Evolutionary conservation across 2,888 invertebrate species (phyloP).

Genomic region (Sphaerophoria taeniata): DNA sequence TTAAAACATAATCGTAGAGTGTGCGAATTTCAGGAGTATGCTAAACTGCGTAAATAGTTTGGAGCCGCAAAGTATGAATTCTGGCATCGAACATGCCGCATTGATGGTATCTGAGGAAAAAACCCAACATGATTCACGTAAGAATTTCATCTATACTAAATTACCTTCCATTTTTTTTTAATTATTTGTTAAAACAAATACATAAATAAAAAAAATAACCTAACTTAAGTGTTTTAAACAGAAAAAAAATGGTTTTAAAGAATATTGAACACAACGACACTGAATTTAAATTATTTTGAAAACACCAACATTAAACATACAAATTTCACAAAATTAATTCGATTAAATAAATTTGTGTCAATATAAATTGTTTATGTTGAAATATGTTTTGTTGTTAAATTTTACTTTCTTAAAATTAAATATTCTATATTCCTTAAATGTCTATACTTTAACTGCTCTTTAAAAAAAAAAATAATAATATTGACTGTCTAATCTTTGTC

Average conservation of each 20-base stretch:
- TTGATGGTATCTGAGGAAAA: constrained; percentile 91
- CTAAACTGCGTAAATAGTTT: constrained; percentile 97
- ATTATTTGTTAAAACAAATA: constrained; percentile 8
- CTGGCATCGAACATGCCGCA: constrained; percentile 89
- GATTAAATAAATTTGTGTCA: constrained; percentile 53
- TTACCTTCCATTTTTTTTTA: constrained; percentile 40
- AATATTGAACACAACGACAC: constrained; percentile 61
- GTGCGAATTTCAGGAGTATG: constrained; percentile 92
- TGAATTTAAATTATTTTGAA: constrained; percentile 72
- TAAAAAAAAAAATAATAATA: constrained; percentile 50
- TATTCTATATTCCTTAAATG: constrained; percentile 44
- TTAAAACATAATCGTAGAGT: constrained; percentile 84
- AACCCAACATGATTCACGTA: constrained; percentile 92
- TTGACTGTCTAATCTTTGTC: constrained; percentile 65
- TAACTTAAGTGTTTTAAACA: constrained; percentile 55
- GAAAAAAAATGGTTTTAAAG: constrained; percentile 50
- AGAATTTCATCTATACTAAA: constrained; percentile 82
- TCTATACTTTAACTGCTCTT: constrained; percentile 33
- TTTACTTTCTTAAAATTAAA: constrained; percentile 38
- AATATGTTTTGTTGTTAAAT: constrained; percentile 29
- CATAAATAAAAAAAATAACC: constrained; percentile 70
- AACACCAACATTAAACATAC: constrained; percentile 63
- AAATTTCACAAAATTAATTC: constrained; percentile 57
- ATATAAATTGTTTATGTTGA: constrained; percentile 42
- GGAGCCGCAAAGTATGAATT: constrained; percentile 93